Base-by-base conservation (phyloP, 2,888 invertebrate species). In the Stenurella melanura region DNA sequence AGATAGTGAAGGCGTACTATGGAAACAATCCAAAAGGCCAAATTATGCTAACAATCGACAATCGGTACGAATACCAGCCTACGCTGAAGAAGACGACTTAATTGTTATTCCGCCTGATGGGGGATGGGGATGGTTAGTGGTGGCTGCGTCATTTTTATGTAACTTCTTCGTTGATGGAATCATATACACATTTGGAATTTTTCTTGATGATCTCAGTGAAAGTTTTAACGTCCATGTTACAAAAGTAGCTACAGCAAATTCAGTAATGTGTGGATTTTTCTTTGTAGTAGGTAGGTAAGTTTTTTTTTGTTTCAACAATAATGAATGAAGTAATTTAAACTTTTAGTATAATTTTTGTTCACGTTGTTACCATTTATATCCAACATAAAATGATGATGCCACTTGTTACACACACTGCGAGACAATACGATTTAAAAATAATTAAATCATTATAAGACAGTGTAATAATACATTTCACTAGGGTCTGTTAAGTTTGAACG, bases 111-210 rank as follows among this genome's bases (percentile, higher is more conserved):
- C 92, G 9, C 92, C 92, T 0, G 92, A 93, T 84, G 93, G 93
- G 34, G 93, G 93, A 1, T 93, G 92, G 91, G 93, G 93, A 3
- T 93, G 93, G 93, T 87, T 92, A 9, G 90, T 93, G 26, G 92
- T 93, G 1, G 78, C 87, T 0, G 90, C 91, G 0, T 90, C 92
- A 1, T 92, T 93, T 84, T 79, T 92, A 80, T 90, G 90, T 78
- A 92, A 92, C 84, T 89, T 93, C 64, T 88, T 93, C 54, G 91
- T 92, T 18, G 93, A 93, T 84, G 93, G 93, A 3, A 90, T 92
- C 66, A 89, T 91, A 10, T 93, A 92, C 84, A 90, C 92, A 0
- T 92, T 92, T 83, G 92, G 93, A n/a, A 89, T 92, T 26, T 91
- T 93, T 80, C 87, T 92, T 30, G 74, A 81, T 1, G 87, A 88